phyloP scores from a whole-genome alignment of 1,140 invertebrate genomes.

The Venustaconcha ellipsiformis region DNA sequence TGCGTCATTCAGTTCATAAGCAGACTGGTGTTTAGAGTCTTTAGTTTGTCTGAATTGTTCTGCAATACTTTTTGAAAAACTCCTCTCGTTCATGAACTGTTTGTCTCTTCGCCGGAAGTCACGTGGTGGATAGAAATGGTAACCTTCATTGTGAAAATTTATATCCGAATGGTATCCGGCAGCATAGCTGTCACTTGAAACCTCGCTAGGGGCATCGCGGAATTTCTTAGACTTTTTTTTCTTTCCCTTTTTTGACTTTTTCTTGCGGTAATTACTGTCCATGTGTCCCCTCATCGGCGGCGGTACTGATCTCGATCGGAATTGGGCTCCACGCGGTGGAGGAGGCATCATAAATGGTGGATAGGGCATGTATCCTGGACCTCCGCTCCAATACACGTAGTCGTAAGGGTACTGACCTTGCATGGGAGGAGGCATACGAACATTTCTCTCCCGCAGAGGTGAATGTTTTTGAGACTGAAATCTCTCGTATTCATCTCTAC shows the following conservation, averaged over 20 bases:
- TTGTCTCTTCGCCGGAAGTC: conserved; percentile 54
- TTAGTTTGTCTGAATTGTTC: conserved; percentile 37
- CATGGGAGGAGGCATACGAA: conserved; percentile 17
- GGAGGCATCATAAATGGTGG: conserved; percentile 26
- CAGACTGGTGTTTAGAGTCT: conserved; percentile 36
- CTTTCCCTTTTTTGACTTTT: conserved; percentile 48
- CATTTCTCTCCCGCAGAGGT: conserved; percentile 1
- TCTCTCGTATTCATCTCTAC: conserved; percentile 50
- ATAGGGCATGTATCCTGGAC: conserved; percentile 29
- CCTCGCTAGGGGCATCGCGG: conserved; percentile 29
- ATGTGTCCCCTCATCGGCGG: conserved; percentile 36
- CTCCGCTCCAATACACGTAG: conserved; percentile 31
- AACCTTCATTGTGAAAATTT: conserved; percentile 8
- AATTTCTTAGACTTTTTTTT: conserved; percentile 37
- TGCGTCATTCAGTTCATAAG: conserved; percentile 54
- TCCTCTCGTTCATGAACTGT: conserved; percentile 57
- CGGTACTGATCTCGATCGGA: conserved; percentile 46
- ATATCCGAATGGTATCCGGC: conserved; percentile 54
- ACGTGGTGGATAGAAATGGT: conserved; percentile 38
- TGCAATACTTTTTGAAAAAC: conserved; percentile 53
- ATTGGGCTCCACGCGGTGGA: conserved; percentile 26
- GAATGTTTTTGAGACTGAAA: conserved; percentile 13
- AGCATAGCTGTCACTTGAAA: conserved; percentile 43
- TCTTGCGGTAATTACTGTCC: conserved; percentile 30
- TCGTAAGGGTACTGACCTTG: conserved; percentile 25